These are phyloP conservation scores for Siniperca knerii DNA, from an alignment of 2,113 vertebrate genomes.

Conservation along the genomic window DNA sequence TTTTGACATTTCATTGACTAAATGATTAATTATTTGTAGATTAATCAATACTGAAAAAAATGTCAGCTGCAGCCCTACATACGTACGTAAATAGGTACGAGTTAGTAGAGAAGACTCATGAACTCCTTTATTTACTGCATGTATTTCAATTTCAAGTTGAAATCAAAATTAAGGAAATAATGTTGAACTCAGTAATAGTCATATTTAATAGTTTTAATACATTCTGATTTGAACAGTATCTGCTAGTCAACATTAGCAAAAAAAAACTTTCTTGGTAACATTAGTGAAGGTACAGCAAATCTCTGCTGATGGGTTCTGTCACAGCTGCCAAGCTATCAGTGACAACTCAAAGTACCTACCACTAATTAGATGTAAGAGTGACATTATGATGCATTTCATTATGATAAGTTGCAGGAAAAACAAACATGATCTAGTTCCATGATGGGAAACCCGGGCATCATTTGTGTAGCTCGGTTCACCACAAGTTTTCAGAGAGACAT, in stretches of 20 bases:
- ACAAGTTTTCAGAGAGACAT: neutral
- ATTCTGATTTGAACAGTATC: constrained; percentile 13
- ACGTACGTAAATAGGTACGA: neutral
- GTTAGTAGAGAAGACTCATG: neutral
- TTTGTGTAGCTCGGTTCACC: neutral
- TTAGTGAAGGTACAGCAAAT: constrained; percentile 33
- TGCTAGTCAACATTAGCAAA: neutral
- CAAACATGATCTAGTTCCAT: constrained; percentile 10
- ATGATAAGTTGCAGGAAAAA: constrained; percentile 25
- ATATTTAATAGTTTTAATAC: neutral
- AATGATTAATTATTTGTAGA: neutral
- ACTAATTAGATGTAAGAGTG: constrained; percentile 59
- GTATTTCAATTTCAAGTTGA: constrained; percentile 4
- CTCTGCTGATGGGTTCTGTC: constrained; percentile 44
- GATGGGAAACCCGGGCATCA: neutral
- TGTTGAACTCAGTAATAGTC: neutral
- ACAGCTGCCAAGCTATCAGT: constrained; percentile 44
- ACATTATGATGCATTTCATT: constrained; percentile 30
- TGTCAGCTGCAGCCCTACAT: neutral
- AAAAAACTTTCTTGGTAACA: constrained; percentile 12
- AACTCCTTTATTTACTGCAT: constrained; percentile 12
- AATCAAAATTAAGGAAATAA: neutral
- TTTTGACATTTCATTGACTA: neutral
- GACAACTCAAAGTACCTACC: constrained; percentile 28
- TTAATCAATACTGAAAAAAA: neutral